Conservation (phyloP, 2,888 invertebrate genomes). For the Eurytoma californica region DNA sequence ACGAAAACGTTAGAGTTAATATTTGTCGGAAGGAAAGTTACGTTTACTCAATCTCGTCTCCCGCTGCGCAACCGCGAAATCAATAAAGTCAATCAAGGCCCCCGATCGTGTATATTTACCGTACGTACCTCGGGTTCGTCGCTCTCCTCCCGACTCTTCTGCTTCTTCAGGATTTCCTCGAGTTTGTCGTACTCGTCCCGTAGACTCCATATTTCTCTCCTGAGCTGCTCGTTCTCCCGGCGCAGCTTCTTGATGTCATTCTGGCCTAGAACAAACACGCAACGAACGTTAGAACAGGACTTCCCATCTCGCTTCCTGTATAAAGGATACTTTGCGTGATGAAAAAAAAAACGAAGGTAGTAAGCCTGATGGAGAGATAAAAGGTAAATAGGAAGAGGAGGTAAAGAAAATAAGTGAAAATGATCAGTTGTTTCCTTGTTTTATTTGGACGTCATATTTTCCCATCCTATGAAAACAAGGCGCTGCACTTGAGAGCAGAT, state of each 20-base stretch:
- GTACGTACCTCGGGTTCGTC: slow-evolving; percentile 69
- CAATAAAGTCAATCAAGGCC: slow-evolving; percentile 54
- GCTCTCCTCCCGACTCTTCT: slow-evolving; percentile 68
- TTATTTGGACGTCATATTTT: slow-evolving; percentile 7
- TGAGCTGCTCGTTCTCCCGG: slow-evolving; percentile 90
- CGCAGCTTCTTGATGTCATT: slow-evolving; percentile 92
- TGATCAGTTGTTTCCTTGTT: slow-evolving; percentile 39
- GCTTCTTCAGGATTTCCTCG: slow-evolving; percentile 83
- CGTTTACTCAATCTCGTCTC: slow-evolving; percentile 33
- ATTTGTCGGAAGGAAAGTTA: slow-evolving; percentile 32
- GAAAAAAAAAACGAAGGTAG: background rate
- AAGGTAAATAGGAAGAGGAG: slow-evolving; percentile 15
- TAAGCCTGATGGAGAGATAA: slow-evolving; percentile 32
- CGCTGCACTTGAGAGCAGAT: too few relatives aligned
- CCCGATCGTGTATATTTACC: slow-evolving; percentile 9
- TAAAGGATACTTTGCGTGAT: background rate
- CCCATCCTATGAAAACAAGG: background rate
- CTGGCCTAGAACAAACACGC: slow-evolving; percentile 80
- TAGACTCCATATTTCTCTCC: slow-evolving; percentile 90
- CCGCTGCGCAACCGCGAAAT: slow-evolving; percentile 27
- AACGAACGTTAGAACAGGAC: slow-evolving; percentile 23
- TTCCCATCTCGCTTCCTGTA: background rate
- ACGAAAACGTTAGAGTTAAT: slow-evolving; percentile 36
- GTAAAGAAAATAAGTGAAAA: slow-evolving; percentile 11
- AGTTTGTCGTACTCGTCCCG: slow-evolving; percentile 92